Base-by-base conservation (phyloP, 37 sponge, comb jelly and placozoan genomes). In the Haliclona indistincta region DNA sequence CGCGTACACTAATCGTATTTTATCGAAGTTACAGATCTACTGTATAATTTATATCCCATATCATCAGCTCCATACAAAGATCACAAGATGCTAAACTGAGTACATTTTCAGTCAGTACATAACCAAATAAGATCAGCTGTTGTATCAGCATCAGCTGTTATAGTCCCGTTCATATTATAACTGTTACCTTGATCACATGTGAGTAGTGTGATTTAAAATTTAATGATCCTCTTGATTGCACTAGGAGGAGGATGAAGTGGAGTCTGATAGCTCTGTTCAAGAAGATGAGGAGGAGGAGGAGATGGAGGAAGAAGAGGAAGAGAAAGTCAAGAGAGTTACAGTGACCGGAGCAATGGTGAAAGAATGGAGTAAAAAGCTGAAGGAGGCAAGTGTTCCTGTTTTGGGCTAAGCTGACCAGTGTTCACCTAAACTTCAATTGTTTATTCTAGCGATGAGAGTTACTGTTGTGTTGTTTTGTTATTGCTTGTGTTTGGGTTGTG, bases 301-400 rank as follows among this genome's bases (percentile, higher is more conserved):
- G 36, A 29, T 1, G 38, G 76, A 26, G 15, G 75, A 23, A 29
- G 83, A 74, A 33, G 56, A n/a, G 56, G 42, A 67, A 38, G 26
- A 4, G 49, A 36, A 20, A 37, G 20, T 33, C 11, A 5, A 43
- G 26, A 81, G 80, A 22, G 35, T 47, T 63, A 47, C n/a, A 38
- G 81, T 89, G 20, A 81, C 91, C 28, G 38, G 61, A 35, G 66
- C 23, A 15, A 84, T 86, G 77, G 80, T 86, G 6, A 65, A 90
- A 45, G 63, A 66, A 26, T 90, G 91, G 91, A 58, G 56, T 13
- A n/a, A 42, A 26, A 10, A 25, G n/a, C 15, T 84, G 19, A 64
- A 53, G 8, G 41, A 90, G 77, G 91, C 85, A 40, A 67, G 54
- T n/a, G 10, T 25, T 51, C 34, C 13, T 38, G 41, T 54, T 34